Percentiles rank a stretch among this genome's conserved stretches.
Conservation (phyloP, 92 coral and sea anemone species). For the Nematostella vectensis region DNA sequence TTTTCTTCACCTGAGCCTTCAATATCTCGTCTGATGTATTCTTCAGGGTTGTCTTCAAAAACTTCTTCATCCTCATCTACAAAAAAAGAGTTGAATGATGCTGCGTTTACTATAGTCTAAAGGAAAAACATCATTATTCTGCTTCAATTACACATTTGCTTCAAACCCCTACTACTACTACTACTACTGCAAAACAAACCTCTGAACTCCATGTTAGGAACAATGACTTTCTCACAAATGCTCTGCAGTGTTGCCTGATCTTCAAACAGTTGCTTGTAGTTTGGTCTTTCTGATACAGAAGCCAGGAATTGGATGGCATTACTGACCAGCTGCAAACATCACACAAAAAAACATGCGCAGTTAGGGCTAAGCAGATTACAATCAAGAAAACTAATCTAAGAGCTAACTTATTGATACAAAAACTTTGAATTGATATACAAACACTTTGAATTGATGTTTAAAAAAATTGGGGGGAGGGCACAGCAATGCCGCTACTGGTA, state of each 20-base stretch:
- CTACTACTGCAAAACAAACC: conserved; percentile 16
- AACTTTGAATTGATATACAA: too few species aligned
- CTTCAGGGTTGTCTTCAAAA: conserved; percentile 97
- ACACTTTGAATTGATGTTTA: too few species aligned
- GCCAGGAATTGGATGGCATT: conserved; percentile 96
- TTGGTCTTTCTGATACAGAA: conserved; percentile 86
- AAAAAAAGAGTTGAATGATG: too few species aligned
- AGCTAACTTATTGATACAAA: neutral
- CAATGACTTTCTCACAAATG: conserved; percentile 91
- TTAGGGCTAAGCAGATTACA: neutral
- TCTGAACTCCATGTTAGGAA: conserved; percentile 96
- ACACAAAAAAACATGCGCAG: neutral
- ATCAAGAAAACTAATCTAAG: neutral
- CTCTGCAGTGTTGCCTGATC: conserved; percentile 77
- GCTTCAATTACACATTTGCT: neutral
- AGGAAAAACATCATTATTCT: neutral
- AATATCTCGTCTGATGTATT: conserved; percentile 90
- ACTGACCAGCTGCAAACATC: conserved; percentile 69
- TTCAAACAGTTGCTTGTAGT: conserved; percentile 86
- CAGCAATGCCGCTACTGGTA: too few species aligned
- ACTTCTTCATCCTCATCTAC: conserved; percentile 93
- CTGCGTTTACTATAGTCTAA: too few species aligned
- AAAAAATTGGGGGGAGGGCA: too few species aligned
- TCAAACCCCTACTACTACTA: neutral
- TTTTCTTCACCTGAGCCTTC: conserved; percentile 83